Evolutionary conservation across 2,888 invertebrate genomes (phyloP).

Genomic region (Drosophila formosana): DNA sequence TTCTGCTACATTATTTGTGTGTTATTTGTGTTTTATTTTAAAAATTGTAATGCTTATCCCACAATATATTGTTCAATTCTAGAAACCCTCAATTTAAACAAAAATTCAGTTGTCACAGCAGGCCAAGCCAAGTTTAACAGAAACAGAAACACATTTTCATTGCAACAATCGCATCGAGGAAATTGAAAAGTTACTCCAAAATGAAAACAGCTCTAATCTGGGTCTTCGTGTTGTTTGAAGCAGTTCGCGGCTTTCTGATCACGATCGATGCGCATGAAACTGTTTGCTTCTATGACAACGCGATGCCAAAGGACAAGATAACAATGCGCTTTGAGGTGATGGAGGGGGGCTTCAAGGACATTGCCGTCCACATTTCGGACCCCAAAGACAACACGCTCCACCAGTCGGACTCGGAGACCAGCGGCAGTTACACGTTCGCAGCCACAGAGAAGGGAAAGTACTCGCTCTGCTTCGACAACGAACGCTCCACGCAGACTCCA

Average conservation of each 20-base stretch:
- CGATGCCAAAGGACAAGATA: conserved; percentile 46
- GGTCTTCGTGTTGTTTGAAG: not conserved
- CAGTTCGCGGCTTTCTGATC: conserved; percentile 43
- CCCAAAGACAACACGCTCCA: conserved; percentile 40
- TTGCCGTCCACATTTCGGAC: conserved; percentile 46
- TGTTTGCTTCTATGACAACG: conserved; percentile 63
- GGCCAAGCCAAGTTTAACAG: not conserved
- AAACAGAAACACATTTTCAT: not conserved
- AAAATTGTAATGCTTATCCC: too few relatives aligned
- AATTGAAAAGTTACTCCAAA: conserved; percentile 1
- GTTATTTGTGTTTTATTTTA: too few relatives aligned
- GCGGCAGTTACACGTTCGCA: conserved; percentile 62
- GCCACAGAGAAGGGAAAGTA: conserved; percentile 46
- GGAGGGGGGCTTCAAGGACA: conserved; percentile 71
- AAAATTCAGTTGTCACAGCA: too few relatives aligned
- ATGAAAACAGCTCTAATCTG: conserved; percentile 34
- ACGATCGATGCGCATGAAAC: conserved; percentile 69
- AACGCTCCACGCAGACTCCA: conserved; percentile 61
- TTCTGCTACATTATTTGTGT: too few relatives aligned
- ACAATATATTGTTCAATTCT: too few relatives aligned
- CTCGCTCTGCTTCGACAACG: conserved; percentile 63
- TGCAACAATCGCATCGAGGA: not conserved
- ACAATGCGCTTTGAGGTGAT: conserved; percentile 65
- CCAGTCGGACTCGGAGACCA: conserved; percentile 40
- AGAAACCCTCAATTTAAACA: too few relatives aligned